phyloP scores from a whole-genome alignment of 1,140 invertebrate species.

The Pseudachorutes palmiensis region DNA sequence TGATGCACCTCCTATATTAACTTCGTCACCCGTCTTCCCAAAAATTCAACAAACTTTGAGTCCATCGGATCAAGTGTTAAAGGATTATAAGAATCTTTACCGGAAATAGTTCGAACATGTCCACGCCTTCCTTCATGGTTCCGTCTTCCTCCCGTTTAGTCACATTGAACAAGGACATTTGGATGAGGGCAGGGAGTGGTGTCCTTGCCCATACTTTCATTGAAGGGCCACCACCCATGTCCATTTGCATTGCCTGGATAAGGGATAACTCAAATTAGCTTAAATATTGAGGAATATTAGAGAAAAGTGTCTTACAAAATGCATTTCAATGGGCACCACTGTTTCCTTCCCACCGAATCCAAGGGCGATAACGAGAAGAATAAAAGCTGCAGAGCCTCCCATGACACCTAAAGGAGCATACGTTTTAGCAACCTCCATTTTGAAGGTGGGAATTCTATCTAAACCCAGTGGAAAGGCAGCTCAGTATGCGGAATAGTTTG shows the following conservation, averaged over 20 bases:
- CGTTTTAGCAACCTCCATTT: too few species aligned
- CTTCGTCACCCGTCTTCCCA: not conserved
- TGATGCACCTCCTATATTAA: not conserved
- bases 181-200: not conserved
- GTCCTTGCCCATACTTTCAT: not conserved
- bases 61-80: not conserved
- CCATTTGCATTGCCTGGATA: conserved; percentile 4
- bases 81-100: not conserved
- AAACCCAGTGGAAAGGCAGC: too few species aligned
- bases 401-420: not conserved
- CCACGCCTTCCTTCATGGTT: not conserved
- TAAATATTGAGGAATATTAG: not conserved
- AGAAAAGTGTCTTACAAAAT: not conserved
- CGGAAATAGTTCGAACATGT: not conserved
- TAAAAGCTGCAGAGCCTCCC: not conserved
- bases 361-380: not conserved
- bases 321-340: not conserved
- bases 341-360: not conserved
- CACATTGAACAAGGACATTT: not conserved
- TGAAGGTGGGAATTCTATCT: too few species aligned
- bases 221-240: not conserved
- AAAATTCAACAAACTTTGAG: not conserved
- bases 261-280: not conserved
- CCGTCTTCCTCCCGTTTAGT: not conserved
- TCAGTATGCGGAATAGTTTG: too few species aligned